Evolutionary conservation across 2,888 invertebrate genomes (phyloP).

Genomic region (Epinotia bilunana): DNA sequence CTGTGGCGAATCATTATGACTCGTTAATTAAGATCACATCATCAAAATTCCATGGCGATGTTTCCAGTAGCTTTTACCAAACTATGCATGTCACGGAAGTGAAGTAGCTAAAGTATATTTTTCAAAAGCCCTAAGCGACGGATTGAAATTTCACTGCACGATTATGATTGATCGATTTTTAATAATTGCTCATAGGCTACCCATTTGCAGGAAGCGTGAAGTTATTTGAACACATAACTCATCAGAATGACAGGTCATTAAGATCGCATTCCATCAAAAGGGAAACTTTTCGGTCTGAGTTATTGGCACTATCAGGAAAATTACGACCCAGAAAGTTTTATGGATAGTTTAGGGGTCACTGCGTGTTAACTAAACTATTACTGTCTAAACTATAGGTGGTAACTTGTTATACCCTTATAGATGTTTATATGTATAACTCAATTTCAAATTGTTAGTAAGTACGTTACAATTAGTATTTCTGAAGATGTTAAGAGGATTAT

Average conservation of each 20-base stretch:
- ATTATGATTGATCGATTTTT: conserved; percentile 56
- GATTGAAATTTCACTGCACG: conserved; percentile 41
- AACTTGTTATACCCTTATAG: conserved; percentile 10
- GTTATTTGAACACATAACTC: conserved; percentile 54
- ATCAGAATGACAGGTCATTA: conserved; percentile 57
- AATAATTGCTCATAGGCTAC: conserved; percentile 52
- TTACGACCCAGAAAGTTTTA: conserved; percentile 32
- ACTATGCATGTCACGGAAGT: conserved; percentile 39
- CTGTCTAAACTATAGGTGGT: conserved; percentile 17
- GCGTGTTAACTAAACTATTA: conserved; percentile 22
- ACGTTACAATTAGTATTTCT: not conserved
- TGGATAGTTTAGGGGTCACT: conserved; percentile 27
- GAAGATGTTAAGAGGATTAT: conserved; percentile 6
- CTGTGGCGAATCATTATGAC: not conserved
- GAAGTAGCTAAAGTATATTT: conserved; percentile 34
- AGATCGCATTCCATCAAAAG: conserved; percentile 55
- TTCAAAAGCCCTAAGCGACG: conserved; percentile 36
- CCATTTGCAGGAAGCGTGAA: conserved; percentile 49
- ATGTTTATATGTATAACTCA: conserved; percentile 15
- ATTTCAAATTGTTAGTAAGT: conserved; percentile 13
- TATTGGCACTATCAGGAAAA: conserved; percentile 45
- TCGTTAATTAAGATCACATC: not conserved
- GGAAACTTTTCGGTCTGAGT: conserved; percentile 50
- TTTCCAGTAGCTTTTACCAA: conserved; percentile 32
- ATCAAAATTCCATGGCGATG: conserved; percentile 15